Conservation (phyloP, 2,797 vertebrate species). For the Enteromius thamalakanensis region DNA sequence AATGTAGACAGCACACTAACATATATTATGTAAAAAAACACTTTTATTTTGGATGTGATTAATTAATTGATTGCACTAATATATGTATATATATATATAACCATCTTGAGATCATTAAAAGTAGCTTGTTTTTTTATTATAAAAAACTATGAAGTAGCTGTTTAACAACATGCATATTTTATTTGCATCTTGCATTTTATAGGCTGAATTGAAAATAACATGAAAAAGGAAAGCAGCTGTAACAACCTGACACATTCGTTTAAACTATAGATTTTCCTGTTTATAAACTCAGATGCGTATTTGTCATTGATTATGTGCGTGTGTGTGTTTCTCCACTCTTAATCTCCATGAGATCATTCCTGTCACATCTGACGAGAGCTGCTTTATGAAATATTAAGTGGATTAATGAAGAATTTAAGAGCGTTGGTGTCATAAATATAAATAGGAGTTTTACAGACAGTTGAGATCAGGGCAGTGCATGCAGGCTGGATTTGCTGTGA, state of each 20-base stretch:
- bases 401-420: constrained; percentile 78
- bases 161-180: background rate
- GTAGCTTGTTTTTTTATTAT: background rate
- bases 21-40: too few species aligned
- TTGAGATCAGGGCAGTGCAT: constrained; percentile 57
- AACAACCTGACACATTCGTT: background rate
- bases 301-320: constrained; percentile 46
- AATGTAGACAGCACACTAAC: too few species aligned
- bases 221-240: background rate
- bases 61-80: too few species aligned
- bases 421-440: constrained; percentile 77
- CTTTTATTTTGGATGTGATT: too few species aligned
- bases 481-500: constrained; percentile 3
- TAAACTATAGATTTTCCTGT: background rate
- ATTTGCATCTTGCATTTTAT: background rate
- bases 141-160: background rate
- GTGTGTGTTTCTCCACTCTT: constrained; percentile 23
- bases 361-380: constrained; percentile 67
- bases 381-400: constrained; percentile 77
- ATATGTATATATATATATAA: too few species aligned
- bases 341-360: constrained; percentile 67
- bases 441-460: constrained; percentile 69
- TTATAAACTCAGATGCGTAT: constrained; percentile 2
- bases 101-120: background rate
- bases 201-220: background rate